Conservation (phyloP, 2,888 invertebrate species). For the Buathra laborator region DNA sequence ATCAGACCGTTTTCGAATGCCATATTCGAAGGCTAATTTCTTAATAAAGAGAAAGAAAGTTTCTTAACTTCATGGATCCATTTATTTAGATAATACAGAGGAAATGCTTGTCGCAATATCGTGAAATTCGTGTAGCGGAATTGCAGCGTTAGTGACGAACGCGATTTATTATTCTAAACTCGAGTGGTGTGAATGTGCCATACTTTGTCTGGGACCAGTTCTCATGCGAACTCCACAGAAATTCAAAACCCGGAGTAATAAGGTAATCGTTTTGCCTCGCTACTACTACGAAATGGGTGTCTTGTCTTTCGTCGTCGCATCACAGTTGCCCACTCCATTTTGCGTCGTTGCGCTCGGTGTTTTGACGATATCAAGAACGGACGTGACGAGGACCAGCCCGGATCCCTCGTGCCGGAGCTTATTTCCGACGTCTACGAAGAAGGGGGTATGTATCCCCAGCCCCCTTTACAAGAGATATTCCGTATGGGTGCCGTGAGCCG, state of each 20-base stretch:
- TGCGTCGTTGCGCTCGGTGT: constrained; percentile 30
- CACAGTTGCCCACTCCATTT: constrained; percentile 20
- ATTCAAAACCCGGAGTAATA: constrained; percentile 7
- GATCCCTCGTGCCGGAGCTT: constrained; percentile 3
- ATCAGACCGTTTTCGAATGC: neutral
- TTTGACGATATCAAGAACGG: constrained; percentile 37
- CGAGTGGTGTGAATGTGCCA: constrained; percentile 1
- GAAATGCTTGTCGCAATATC: neutral
- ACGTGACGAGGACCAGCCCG: constrained; percentile 8
- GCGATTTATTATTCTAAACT: constrained; percentile 27
- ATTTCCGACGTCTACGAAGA: constrained; percentile 33
- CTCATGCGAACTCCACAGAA: constrained; percentile 28
- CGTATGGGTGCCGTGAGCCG: constrained; percentile 18
- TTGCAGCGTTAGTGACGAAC: neutral
- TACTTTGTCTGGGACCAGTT: neutral
- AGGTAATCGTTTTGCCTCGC: constrained; percentile 23
- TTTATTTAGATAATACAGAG: neutral
- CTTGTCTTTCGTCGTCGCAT: constrained; percentile 34
- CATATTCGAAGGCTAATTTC: neutral
- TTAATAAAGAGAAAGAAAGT: neutral
- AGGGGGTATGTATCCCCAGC: constrained; percentile 2
- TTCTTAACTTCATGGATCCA: neutral
- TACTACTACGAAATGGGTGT: constrained; percentile 5
- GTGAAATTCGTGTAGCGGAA: constrained; percentile 10
- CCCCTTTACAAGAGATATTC: constrained; percentile 20